phyloP scores from a whole-genome alignment of 2,888 invertebrate species.

The Sialis fuliginosa region DNA sequence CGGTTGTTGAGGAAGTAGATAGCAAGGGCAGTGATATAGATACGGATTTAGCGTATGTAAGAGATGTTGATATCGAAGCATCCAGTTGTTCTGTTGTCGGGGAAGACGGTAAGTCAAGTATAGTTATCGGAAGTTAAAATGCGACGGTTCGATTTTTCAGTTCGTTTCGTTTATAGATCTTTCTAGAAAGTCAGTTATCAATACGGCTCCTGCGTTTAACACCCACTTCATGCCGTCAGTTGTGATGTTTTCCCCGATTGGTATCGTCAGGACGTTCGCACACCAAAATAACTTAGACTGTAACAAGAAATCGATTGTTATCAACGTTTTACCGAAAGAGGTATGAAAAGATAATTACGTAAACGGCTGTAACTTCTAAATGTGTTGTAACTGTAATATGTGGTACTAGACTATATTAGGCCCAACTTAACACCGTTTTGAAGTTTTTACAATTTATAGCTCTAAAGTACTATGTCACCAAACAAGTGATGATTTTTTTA shows the following conservation, averaged over 20 bases:
- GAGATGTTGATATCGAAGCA: constrained; percentile 4
- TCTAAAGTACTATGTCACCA: too few relatives aligned
- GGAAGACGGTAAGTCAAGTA: constrained; percentile 4
- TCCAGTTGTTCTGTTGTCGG: constrained; percentile 2
- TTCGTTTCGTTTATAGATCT: background rate
- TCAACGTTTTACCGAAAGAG: too few relatives aligned
- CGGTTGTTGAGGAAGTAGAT: background rate
- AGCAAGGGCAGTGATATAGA: background rate
- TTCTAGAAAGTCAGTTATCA: background rate
- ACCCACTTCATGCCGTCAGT: background rate
- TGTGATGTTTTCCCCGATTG: background rate
- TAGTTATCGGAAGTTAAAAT: background rate
- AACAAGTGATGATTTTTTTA: too few relatives aligned
- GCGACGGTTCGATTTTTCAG: too few relatives aligned
- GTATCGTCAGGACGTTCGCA: background rate
- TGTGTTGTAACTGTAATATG: too few relatives aligned
- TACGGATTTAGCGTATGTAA: constrained; percentile 2
- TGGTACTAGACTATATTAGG: too few relatives aligned
- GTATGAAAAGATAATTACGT: too few relatives aligned
- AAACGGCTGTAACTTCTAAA: too few relatives aligned
- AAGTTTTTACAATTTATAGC: too few relatives aligned
- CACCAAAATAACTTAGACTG: background rate
- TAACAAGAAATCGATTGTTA: too few relatives aligned
- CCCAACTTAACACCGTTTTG: too few relatives aligned
- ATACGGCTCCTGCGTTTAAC: background rate